Base-by-base conservation (phyloP, 2,888 invertebrate genomes). In the Anorthoa munda region DNA sequence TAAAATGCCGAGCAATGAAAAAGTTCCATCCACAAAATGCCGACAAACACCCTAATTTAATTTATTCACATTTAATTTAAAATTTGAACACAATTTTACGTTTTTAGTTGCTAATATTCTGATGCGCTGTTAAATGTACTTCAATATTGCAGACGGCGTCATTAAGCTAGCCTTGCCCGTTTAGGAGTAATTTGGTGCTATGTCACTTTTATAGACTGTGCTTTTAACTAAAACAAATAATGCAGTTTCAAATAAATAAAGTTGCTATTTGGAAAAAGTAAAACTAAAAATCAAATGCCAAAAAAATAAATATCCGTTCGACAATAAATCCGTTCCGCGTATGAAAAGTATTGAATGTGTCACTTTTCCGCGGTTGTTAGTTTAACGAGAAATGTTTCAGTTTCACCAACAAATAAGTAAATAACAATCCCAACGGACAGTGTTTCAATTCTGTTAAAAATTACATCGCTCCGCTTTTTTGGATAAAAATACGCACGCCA, bases 401-500 rank as follows among this genome's bases (percentile, higher is more conserved):
- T 55, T 66, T 48, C 17, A 18, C 11, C 12, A 51, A 51, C 18
- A 71, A 71, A 71, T 31, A 64, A 26, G 31, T 23, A 56, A 66
- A 46, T 45, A 82, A 56, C 51, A 59, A 60, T 46, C 7, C 45
- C 46, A 59, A 55, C 5, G 13, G 53, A 13, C 9, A 26, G 18
- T 12, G 60, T 83, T 80, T 59, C 18, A 68, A 75, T 79, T 79
- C 56, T 66, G 58, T 17, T 3, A 76, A 65, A 76, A 68, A 53
- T 39, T 59, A 72, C 61, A 60, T 39, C 4, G 5, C 4, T 11
- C 18, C 17, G 56, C 21, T 55, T 72, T 66, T 73, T 66, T 23
- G 23, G 72, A 77, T 56, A 53, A 66, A 73, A 80, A 69, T 73
- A 83, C 63, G 23, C 45, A 59, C 26, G 21, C 39, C 13, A 53